These are phyloP conservation scores for Peromyscus nudipes DNA, from an alignment of 2,797 vertebrate genomes.

Conservation along the genomic window DNA sequence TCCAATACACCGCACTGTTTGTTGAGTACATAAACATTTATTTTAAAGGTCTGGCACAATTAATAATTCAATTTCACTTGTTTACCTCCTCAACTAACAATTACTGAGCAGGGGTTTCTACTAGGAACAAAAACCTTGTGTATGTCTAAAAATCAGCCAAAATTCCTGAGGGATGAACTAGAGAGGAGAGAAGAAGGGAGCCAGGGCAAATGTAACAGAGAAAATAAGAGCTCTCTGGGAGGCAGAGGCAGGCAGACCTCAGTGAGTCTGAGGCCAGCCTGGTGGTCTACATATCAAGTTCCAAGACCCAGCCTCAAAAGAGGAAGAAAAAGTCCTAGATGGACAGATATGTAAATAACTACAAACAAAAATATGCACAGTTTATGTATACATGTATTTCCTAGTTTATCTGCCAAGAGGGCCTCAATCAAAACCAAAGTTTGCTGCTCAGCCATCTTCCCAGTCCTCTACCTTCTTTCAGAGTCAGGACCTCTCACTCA, in stretches of 20 bases:
- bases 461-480: background rate
- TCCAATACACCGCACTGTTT: background rate
- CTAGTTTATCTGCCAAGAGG: background rate
- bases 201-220: background rate
- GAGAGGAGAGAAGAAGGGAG: background rate
- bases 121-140: background rate
- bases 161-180: background rate
- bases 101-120: background rate
- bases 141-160: background rate
- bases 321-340: background rate
- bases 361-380: background rate
- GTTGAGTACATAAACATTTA: background rate
- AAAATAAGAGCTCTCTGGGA: background rate
- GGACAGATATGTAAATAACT: background rate
- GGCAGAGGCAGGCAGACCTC: background rate
- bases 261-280: background rate
- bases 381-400: background rate
- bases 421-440: background rate
- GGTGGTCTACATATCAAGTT: background rate
- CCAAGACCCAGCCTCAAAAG: background rate
- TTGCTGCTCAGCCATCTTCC: background rate
- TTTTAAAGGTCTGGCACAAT: background rate
- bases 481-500: background rate
- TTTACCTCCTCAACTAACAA: conserved; percentile 41
- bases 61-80: conserved; percentile 12